Evolutionary conservation across 2,797 vertebrate genomes (phyloP), one percentile per base, ranked within the genome.

Genomic region (Brachyalestes nurse): DNA sequence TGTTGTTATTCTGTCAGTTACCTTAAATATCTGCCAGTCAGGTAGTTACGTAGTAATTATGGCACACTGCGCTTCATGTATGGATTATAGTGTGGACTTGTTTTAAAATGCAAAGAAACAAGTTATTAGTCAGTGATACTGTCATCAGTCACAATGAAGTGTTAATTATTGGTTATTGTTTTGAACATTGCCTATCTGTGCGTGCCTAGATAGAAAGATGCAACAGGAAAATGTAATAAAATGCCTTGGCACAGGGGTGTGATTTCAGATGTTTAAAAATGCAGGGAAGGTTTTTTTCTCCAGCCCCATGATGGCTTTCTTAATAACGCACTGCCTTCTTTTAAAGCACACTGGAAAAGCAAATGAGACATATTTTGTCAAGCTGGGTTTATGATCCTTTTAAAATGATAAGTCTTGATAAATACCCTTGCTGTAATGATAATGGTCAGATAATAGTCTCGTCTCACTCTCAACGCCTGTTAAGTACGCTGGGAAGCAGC

Each of bases 381-480:
- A 40, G 28, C n/a, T 23, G 61, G 21, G 61, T 78, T 78, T 69
- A 74, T 78, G 75, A 73, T 78, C 61, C 70, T 74, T 82, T 82
- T 73, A 78, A 78, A 57, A 67, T 21, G 62, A 78, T 78, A 66
- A 47, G 71, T 66, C 69, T 60, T 78, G 69, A 78, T 73, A 69
- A 69, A 78, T 65, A 47, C 70, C 62, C n/a, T 42, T 3, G n/a
- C 53, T 28, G 62, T 78, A 82, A 78, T 58, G 45, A 74, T 74
- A 72, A 78, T 74, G 62, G 70, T 8, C 38, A 74, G 81, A 78
- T 82, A 78, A 78, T 77, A 69, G 62, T 72, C 75, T 65, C 16
- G 67, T 53, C 67, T 82, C 60, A 72, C 49, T 77, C 42, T 13
- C 21, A 67, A 77, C 72, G 67, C 70, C 71, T 42, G 38, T 74